These are phyloP conservation scores for Coecobrya sp. DNA, from an alignment of 2,888 invertebrate species.

Conservation along the genomic window DNA sequence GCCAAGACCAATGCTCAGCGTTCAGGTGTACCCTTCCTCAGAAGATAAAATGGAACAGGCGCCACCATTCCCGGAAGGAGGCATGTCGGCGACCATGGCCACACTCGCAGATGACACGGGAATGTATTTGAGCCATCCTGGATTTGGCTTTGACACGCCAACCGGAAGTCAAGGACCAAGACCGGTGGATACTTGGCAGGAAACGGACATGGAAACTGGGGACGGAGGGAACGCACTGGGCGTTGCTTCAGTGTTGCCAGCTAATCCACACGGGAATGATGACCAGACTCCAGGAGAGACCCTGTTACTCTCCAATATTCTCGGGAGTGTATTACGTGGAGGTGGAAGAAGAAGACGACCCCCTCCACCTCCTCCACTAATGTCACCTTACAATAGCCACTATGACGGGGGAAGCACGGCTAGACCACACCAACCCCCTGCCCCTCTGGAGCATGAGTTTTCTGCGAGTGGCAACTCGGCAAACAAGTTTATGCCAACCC, in stretches of 20 bases:
- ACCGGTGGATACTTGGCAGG: neutral
- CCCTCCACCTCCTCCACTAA: neutral
- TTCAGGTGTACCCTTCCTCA: constrained; percentile 37
- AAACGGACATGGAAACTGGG: neutral
- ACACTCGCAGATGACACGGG: constrained; percentile 4
- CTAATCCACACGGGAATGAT: neutral
- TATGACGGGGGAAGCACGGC: constrained; percentile 17
- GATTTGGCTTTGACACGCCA: constrained; percentile 15
- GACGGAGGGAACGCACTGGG: neutral
- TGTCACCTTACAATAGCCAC: neutral
- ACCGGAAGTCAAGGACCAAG: neutral
- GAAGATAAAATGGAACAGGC: constrained; percentile 8
- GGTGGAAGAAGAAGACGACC: constrained; percentile 25
- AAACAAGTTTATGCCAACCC: constrained; percentile 30
- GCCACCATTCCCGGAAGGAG: neutral
- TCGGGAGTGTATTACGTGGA: neutral
- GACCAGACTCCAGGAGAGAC: constrained; percentile 55
- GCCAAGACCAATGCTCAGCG: constrained; percentile 72
- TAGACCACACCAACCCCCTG: neutral
- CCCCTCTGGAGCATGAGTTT: constrained; percentile 2
- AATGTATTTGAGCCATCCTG: constrained; percentile 43
- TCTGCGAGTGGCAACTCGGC: constrained; percentile 38
- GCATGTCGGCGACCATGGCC: constrained; percentile 18
- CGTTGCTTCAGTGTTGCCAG: neutral
- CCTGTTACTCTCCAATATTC: constrained; percentile 38